phyloP scores from a whole-genome alignment of 2,113 vertebrate species.

The Chloropsis hardwickii region DNA sequence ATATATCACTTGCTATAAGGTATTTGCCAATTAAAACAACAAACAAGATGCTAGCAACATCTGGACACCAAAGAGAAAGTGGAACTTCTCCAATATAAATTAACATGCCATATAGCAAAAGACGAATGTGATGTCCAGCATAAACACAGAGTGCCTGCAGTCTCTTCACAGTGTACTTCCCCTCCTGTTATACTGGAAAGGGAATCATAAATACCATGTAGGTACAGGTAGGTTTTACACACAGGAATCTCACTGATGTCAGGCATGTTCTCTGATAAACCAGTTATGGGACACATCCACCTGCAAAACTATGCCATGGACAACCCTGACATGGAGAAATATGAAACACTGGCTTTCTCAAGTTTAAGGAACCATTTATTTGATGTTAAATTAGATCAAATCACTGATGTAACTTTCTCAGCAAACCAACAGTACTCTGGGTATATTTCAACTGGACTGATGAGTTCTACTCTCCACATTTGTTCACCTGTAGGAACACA shows the following conservation, averaged over 20 bases:
- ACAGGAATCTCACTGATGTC: not conserved
- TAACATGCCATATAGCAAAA: not conserved
- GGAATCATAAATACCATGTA: not conserved
- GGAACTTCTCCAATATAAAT: not conserved
- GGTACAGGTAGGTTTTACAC: not conserved
- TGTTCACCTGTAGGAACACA: not conserved
- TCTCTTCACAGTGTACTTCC: not conserved
- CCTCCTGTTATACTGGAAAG: not conserved
- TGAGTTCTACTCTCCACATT: not conserved
- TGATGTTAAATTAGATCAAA: not conserved
- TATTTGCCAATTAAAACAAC: not conserved
- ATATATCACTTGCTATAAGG: not conserved
- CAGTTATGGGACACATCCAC: not conserved
- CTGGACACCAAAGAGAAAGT: not conserved
- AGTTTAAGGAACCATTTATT: not conserved
- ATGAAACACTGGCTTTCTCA: not conserved
- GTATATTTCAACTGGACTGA: not conserved
- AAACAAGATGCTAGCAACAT: constrained; percentile 12
- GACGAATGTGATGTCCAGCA: not conserved
- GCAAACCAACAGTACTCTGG: not conserved
- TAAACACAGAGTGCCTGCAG: not conserved
- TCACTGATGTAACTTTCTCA: not conserved
- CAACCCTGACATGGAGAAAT: not conserved
- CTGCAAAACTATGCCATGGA: not conserved
- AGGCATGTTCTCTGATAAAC: not conserved